Conservation (phyloP, 2,888 invertebrate genomes). For the Drosophila anomelani region DNA sequence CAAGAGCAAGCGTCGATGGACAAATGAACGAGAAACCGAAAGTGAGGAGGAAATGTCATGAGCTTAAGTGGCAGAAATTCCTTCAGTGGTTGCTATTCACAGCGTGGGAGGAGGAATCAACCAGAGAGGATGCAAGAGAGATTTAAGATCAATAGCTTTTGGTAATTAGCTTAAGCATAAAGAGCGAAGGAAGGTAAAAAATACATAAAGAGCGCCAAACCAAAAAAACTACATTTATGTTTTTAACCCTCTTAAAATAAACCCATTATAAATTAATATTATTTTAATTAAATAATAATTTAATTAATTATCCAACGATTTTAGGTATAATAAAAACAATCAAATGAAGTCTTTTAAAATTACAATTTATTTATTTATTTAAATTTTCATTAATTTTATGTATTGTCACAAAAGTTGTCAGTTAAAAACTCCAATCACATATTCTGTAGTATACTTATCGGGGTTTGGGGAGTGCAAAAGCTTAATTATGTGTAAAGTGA, state of each 20-base stretch:
- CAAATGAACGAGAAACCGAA: constrained; percentile 76
- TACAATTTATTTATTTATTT: background rate
- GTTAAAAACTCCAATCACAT: background rate
- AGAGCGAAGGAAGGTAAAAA: background rate
- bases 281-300: background rate
- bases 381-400: background rate
- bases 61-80: background rate
- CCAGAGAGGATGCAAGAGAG: background rate
- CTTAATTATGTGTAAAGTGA: constrained; percentile 29
- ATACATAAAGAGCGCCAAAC: background rate
- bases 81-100: background rate
- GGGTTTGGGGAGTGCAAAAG: background rate
- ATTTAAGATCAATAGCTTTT: background rate
- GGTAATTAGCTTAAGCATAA: background rate
- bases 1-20: constrained; percentile 75
- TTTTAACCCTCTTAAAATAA: background rate
- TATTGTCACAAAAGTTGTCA: no score
- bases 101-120: constrained; percentile 6
- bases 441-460: background rate
- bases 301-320: background rate
- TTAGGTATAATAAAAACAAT: background rate
- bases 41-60: background rate
- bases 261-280: background rate
- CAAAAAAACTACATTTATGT: background rate
- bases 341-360: background rate